Conservation (phyloP, 2,113 vertebrate genomes). For the Sebastes schlegelii region DNA sequence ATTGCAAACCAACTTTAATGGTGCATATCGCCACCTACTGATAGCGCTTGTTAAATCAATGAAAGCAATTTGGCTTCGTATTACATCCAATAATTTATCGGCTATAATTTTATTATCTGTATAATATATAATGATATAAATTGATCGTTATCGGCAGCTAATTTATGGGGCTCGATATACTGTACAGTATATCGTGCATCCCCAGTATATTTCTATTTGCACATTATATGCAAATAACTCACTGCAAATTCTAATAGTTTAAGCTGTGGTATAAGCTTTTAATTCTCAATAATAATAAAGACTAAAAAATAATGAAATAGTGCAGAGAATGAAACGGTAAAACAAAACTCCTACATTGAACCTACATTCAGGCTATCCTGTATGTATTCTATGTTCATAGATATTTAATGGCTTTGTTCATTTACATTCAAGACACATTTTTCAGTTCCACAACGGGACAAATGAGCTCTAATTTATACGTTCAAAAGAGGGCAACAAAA, state of each 20-base stretch:
- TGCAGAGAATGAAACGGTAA: background rate
- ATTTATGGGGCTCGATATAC: no score
- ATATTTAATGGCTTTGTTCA: conserved; percentile 37
- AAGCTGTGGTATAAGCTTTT: background rate
- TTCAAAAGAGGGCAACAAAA: conserved; percentile 35
- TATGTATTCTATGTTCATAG: conserved; percentile 1
- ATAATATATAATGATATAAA: no score
- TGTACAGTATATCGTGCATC: no score
- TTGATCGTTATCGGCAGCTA: no score
- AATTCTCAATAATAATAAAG: background rate
- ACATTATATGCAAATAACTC: background rate
- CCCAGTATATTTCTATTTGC: background rate
- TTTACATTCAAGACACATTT: conserved; percentile 43
- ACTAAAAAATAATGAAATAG: background rate
- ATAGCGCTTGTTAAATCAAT: no score
- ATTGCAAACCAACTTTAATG: no score
- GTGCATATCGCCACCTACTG: no score
- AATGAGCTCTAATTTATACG: conserved; percentile 46
- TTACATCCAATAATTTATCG: no score
- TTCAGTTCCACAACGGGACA: conserved; percentile 23
- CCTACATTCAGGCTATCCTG: background rate
- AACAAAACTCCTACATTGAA: background rate
- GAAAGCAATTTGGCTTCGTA: no score
- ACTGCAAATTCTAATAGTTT: background rate
- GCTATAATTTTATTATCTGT: no score